phyloP scores from a whole-genome alignment of 2,888 invertebrate genomes.

The Argyra leucocephala region DNA sequence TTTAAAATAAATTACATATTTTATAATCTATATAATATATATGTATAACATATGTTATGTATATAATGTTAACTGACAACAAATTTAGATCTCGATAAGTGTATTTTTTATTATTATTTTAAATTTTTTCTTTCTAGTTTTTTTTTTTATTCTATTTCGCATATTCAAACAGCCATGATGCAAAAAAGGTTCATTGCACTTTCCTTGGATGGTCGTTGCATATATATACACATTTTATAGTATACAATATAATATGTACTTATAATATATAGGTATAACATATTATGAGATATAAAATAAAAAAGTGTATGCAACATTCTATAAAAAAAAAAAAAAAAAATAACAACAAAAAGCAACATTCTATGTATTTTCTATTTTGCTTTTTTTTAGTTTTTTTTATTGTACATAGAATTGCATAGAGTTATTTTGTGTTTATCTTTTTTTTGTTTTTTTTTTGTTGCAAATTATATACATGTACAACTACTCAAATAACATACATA shows the following conservation, averaged over 20 bases:
- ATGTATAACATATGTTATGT: not conserved
- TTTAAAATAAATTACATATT: too few species aligned
- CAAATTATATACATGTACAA: not conserved
- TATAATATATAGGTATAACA: not conserved
- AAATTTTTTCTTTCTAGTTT: not conserved
- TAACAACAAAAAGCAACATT: not conserved
- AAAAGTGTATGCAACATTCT: not conserved
- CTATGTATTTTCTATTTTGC: not conserved
- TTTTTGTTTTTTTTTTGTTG: not conserved
- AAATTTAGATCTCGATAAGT: conserved; percentile 3
- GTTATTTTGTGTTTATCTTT: too few species aligned
- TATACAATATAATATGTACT: not conserved
- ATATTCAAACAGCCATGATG: conserved; percentile 11
- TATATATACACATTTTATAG: not conserved
- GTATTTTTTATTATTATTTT: not conserved
- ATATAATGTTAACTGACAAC: not conserved
- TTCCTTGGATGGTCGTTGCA: not conserved
- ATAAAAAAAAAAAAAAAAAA: too few species aligned
- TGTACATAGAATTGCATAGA: too few species aligned
- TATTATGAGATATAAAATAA: not conserved
- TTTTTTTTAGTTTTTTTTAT: not conserved
- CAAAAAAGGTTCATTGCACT: conserved; percentile 12
- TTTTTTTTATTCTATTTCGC: conserved; percentile 1
- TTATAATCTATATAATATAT: not conserved
- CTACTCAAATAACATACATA: too few species aligned